phyloP scores from a whole-genome alignment of 30 jellyfish, hydroid and myxozoan species.

The Hydractinia echinata region DNA sequence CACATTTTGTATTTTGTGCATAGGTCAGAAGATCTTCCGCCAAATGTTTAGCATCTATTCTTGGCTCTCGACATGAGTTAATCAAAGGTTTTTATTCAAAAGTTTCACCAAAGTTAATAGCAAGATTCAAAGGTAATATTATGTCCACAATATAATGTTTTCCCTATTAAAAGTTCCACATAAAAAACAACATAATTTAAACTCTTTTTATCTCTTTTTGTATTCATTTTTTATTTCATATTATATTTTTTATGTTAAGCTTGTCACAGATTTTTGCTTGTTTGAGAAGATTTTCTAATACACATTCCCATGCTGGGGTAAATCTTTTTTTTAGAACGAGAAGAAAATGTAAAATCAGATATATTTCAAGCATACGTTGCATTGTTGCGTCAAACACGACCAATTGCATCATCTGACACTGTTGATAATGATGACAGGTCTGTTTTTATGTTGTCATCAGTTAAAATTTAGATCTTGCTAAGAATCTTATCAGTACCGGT shows the following conservation, averaged over 20 bases:
- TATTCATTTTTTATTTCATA: no score
- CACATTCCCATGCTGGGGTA: no score
- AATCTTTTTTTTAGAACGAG: slow-evolving; percentile 52
- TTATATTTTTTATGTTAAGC: no score
- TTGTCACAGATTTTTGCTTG: no score
- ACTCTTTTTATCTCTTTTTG: no score
- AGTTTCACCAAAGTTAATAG: slow-evolving; percentile 82
- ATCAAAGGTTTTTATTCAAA: slow-evolving; percentile 64
- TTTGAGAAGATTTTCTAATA: no score
- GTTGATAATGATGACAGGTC: slow-evolving; percentile 19
- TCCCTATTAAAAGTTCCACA: not conserved
- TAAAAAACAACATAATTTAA: no score
- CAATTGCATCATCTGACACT: slow-evolving; percentile 38
- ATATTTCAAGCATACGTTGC: slow-evolving; percentile 87
- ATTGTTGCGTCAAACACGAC: slow-evolving; percentile 77
- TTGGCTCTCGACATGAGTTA: slow-evolving; percentile 84
- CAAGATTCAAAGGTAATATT: slow-evolving; percentile 80
- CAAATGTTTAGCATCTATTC: slow-evolving; percentile 82
- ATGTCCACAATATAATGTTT: not conserved
- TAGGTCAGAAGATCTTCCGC: slow-evolving; percentile 96
- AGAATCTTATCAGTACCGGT: no score
- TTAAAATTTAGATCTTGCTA: no score
- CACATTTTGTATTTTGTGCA: not conserved
- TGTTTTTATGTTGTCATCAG: not conserved
- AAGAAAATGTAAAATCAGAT: slow-evolving; percentile 93